Evolutionary conservation across 2,113 vertebrate genomes (phyloP), one percentile per base, ranked within the genome.

Genomic region (Patagioenas fasciata): DNA sequence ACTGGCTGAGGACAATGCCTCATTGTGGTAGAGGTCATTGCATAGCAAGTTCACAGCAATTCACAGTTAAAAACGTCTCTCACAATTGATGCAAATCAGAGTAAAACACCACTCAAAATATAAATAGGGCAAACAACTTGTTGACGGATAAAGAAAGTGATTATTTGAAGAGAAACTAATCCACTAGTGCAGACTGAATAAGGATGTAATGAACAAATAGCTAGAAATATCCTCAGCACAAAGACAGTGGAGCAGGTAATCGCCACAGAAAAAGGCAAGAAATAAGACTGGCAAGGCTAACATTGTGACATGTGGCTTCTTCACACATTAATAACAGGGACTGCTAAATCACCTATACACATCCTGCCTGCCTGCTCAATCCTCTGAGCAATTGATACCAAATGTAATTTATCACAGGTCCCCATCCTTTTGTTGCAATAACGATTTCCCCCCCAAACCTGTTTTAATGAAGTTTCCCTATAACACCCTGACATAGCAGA

Each of bases 161-260:
- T 77, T 69, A 47, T 40, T 7, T 83, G 60, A 91, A 84, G 48
- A 85, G 71, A 87, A 81, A 32, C 7, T 15, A 44, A 78, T 40
- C 15, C 7, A 53, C 64, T 71, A 79, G 51, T 16, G 11, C n/a
- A 74, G 48, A 64, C 11, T 89, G 69, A 87, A 83, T 57, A 54
- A 60, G 32, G 61, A 57, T 3, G 0, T 50, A 60, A 74, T 51
- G 61, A 89, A 53, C 36, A 93, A 85, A 48, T 28, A 18, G 32
- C 64, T 67, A 80, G 77, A 92, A 86, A 71, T 15, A 87, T 17
- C 47, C 47, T 81, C 81, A 73, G 75, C 56, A 85, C 54, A 79
- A 77, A 51, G 61, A 56, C 44, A 88, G 61, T 53, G 16, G 29
- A 58, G 61, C 66, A 89, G 47, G 40, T 24, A 75, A 60, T 85